Evolutionary conservation across 2,113 vertebrate species (phyloP), one percentile per base, ranked within the genome.

Genomic region (Scytalopus superciliaris): DNA sequence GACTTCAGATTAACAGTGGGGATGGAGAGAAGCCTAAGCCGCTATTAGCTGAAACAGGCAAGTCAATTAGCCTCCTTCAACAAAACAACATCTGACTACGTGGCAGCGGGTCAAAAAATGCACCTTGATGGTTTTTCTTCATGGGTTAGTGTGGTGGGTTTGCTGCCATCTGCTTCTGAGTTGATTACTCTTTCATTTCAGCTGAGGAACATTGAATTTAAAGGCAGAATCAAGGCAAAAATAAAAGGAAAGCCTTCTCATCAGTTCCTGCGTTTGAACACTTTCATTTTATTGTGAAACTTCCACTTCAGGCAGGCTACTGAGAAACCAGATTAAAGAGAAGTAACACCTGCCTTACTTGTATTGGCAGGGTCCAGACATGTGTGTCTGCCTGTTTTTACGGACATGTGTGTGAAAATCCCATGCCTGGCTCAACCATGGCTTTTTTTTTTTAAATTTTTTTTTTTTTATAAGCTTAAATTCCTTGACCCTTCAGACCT

Each of bases 1-100:
- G 49, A 35, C 87, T 94, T 97, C 79, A 94, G 93, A 96, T 96
- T 92, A 97, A 79, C 92, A 88, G 88, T 70, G 84, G 80, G 89
- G 94, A 95, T 93, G 90, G 92, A 91, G 75, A 85, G 79, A 91
- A 90, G 96, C 93, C 93, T 91, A 89, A 95, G 40, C 60, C 78
- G 70, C 63, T 93, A 64, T 94, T 83, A 92, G 87, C 83, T 95
- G 96, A 95, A 96, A 89, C 73, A 94, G 78, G 81, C 78, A 56
- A 81, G 64, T 74, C 81, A 73, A 74, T 83, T 40, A 94, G 81
- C 84, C 90, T 78, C 83, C 85, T 87, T 75, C 77, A 83, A 70
- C 33, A 39, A 88, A 96, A 70, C 24, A 80, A 76, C 67, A 93
- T 63, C 69, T 94, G 64, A 73, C 45, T 85, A 44, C 59, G 50